A percentile compares a stretch with the other conserved stretches of the same genome.
These are phyloP conservation scores for Habropoda laboriosa DNA, from an alignment of 1,140 invertebrate genomes.

Conservation along the genomic window DNA sequence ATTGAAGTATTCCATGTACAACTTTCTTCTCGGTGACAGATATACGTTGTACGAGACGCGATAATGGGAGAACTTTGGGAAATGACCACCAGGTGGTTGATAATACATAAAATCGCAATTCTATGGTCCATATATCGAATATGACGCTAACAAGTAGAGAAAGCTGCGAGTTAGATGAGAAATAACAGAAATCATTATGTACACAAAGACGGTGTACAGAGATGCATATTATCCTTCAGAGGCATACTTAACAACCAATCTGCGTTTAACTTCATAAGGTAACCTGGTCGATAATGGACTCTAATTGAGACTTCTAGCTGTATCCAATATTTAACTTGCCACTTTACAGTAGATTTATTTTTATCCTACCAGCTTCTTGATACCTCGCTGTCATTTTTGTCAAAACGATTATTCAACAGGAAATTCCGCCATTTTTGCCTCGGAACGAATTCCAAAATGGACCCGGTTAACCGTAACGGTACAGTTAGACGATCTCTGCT, in stretches of 20 bases:
- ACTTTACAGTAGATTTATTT: neutral
- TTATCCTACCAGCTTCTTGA: neutral
- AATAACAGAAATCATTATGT: neutral
- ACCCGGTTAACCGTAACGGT: constrained; percentile 1
- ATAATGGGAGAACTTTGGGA: neutral
- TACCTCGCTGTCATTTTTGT: neutral
- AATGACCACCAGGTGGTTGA: neutral
- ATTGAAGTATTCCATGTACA: neutral
- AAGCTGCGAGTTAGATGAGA: neutral
- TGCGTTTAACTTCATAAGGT: neutral
- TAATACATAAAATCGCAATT: neutral
- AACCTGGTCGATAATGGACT: neutral
- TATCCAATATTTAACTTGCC: neutral
- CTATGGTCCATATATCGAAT: no score
- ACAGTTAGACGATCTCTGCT: neutral
- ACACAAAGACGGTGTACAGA: neutral
- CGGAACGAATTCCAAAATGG: neutral
- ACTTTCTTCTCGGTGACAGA: neutral
- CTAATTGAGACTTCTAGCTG: neutral
- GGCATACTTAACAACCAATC: neutral
- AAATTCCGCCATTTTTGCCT: neutral
- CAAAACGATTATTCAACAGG: neutral
- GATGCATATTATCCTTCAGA: neutral
- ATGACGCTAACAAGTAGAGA: neutral
- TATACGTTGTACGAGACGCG: neutral